Evolutionary conservation across 2,888 invertebrate species (phyloP).

Genomic region (Xanthostigma xanthostigma): DNA sequence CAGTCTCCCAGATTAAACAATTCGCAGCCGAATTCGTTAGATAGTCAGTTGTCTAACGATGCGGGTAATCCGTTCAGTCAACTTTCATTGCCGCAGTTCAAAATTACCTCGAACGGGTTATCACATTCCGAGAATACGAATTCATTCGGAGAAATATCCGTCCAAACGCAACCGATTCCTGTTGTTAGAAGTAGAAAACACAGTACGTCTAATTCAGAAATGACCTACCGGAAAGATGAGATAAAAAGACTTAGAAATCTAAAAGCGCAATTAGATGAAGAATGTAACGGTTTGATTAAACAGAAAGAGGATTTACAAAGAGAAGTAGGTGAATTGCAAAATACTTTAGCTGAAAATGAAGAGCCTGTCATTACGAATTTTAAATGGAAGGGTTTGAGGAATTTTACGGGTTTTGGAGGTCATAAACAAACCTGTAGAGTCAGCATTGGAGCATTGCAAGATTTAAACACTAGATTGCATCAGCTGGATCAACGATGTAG

Average conservation of each 20-base stretch:
- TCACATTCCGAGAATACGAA: too few species aligned
- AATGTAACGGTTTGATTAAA: slow-evolving; percentile 26
- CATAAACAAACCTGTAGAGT: slow-evolving; percentile 4
- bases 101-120: too few species aligned
- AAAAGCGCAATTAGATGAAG: slow-evolving; percentile 24
- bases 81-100: too few species aligned
- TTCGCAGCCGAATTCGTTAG: background rate
- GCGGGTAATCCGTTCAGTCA: too few species aligned
- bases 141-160: too few species aligned
- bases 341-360: slow-evolving; percentile 16
- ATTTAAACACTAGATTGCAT: slow-evolving; percentile 23
- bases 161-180: slow-evolving; percentile 1
- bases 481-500: slow-evolving; percentile 45
- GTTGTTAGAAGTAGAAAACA: slow-evolving; percentile 3
- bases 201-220: background rate
- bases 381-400: slow-evolving; percentile 5
- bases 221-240: slow-evolving; percentile 6
- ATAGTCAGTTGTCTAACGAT: slow-evolving; percentile 1
- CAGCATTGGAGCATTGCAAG: slow-evolving; percentile 17
- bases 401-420: background rate
- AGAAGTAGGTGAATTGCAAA: slow-evolving; percentile 30
- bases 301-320: slow-evolving; percentile 29
- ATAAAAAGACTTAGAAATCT: slow-evolving; percentile 6
- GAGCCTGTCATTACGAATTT: slow-evolving; percentile 1
- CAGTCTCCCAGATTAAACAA: too few species aligned